phyloP scores from a whole-genome alignment of 2,797 vertebrate species.

The Bradypodion pumilum region DNA sequence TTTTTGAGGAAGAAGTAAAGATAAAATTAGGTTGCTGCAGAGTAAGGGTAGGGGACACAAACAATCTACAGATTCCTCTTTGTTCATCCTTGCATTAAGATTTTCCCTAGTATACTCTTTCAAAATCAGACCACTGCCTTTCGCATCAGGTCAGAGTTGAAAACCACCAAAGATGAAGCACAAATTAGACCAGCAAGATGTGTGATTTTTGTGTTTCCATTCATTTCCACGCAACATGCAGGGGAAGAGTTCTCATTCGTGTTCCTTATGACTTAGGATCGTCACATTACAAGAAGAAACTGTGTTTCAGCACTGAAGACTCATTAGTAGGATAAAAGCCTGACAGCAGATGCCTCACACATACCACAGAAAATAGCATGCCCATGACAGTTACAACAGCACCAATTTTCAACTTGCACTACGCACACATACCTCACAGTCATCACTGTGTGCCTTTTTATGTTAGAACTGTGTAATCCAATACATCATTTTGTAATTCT shows the following conservation, averaged over 20 bases:
- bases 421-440: conserved; percentile 64
- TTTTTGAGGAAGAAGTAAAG: no score
- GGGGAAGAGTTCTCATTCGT: background rate
- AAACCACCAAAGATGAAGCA: background rate
- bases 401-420: conserved; percentile 74
- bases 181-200: background rate
- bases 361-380: conserved; percentile 69
- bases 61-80: no score
- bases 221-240: background rate
- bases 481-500: conserved; percentile 58
- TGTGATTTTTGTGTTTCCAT: background rate
- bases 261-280: conserved; percentile 33
- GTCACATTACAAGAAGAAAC: conserved; percentile 64
- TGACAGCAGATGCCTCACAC: conserved; percentile 71
- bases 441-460: conserved; percentile 61
- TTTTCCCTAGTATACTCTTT: no score
- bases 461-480: conserved; percentile 73
- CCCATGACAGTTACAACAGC: conserved; percentile 74
- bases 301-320: conserved; percentile 60
- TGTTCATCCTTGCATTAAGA: no score
- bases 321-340: conserved; percentile 65
- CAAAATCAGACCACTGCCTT: background rate
- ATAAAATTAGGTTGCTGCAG: no score
- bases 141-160: background rate
- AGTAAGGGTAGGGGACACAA: no score